These are phyloP conservation scores for Pandion haliaetus DNA, from an alignment of 2,113 vertebrate species.

Conservation along the genomic window DNA sequence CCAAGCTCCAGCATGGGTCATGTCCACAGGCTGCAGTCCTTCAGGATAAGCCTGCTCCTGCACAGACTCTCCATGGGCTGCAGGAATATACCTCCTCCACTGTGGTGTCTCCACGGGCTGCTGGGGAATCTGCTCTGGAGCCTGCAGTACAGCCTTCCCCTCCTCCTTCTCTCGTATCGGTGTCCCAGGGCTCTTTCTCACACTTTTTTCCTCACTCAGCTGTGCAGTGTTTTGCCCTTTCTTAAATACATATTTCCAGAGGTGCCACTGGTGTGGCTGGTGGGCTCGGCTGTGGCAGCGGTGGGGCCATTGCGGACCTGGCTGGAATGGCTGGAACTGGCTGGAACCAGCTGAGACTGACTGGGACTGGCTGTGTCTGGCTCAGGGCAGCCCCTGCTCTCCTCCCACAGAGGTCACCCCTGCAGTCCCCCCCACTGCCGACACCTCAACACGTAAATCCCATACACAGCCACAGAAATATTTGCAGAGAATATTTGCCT, in stretches of 20 bases:
- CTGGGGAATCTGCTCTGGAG: neutral
- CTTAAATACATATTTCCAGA: neutral
- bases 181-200: neutral
- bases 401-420: neutral
- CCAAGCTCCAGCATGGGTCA: neutral
- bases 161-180: neutral
- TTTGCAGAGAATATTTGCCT: neutral
- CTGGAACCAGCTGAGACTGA: neutral
- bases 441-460: too few relatives aligned
- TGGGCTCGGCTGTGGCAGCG: neutral
- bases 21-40: neutral
- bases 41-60: neutral
- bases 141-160: neutral
- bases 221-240: neutral
- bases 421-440: neutral
- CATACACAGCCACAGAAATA: neutral
- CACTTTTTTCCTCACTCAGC: too few relatives aligned
- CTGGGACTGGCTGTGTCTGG: neutral
- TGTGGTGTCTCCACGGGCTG: too few relatives aligned
- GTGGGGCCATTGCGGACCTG: neutral
- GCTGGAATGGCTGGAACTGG: neutral
- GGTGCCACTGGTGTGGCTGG: too few relatives aligned
- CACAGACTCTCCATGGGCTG: accelerated
- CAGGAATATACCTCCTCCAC: too few relatives aligned
- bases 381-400: neutral